These are phyloP conservation scores for Lutraria lutraria DNA, from an alignment of 2,888 invertebrate species.

Conservation along the genomic window DNA sequence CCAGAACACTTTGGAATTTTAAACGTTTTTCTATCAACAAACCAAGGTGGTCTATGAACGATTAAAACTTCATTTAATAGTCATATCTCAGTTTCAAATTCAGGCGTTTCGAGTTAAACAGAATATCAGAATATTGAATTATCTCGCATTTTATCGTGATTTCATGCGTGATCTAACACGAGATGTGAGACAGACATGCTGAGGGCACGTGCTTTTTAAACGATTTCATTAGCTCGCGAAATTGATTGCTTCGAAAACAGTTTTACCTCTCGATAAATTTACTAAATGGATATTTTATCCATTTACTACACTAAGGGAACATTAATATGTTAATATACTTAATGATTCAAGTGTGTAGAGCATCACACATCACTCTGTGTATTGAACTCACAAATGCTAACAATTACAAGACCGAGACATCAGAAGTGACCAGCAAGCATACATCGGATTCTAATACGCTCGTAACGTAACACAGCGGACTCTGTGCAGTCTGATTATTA, in stretches of 20 bases:
- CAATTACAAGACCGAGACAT: no score
- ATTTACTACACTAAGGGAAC: not conserved
- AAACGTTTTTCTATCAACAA: conserved; percentile 41
- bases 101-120: conserved; percentile 50
- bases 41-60: conserved; percentile 40
- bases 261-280: not conserved
- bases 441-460: no score
- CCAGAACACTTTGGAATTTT: conserved; percentile 49
- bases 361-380: not conserved
- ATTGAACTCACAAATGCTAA: no score
- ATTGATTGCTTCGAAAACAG: conserved; percentile 26
- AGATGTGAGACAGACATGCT: conserved; percentile 57
- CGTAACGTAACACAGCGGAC: no score
- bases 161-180: conserved; percentile 62
- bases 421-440: no score
- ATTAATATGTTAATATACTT: not conserved
- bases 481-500: no score
- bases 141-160: conserved; percentile 63
- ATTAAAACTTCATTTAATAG: conserved; percentile 48
- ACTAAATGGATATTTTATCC: not conserved
- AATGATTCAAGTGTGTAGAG: not conserved
- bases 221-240: conserved; percentile 27
- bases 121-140: conserved; percentile 56
- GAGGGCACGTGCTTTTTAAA: conserved; percentile 59
- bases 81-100: conserved; percentile 46